Base-by-base conservation (phyloP, 2,888 invertebrate species). In the Nomada lathburiana region DNA sequence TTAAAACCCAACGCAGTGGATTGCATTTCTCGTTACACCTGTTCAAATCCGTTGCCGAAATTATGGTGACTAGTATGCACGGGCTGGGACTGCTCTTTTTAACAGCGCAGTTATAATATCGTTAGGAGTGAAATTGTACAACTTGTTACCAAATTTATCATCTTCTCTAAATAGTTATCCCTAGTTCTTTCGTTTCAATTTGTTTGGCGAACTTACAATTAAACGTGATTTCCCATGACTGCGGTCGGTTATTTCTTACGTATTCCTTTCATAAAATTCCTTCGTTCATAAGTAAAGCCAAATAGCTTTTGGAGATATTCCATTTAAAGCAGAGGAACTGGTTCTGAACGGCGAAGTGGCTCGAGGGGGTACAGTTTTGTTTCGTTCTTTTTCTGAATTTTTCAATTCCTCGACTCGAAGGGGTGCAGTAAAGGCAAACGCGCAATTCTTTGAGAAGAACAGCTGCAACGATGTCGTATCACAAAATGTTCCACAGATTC, bases 261-360 rank as follows among this genome's bases (percentile, higher is more conserved):
- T 65, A 69, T 67, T 23, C 76, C 74, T 68, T 79, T 72, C 67
- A 62, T 75, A 16, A 79, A 71, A 74, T 60, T 69, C 50, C 42
- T 42, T 60, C 71, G 53, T 26, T 79, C 62, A 13, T 7, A 29
- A n/a, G 57, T 29, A 29, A 63, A 13, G 23, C 55, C 20, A 47
- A 82, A 80, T 72, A 50, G 23, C 60, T 76, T 80, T 68, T 80
- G 72, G 47, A 73, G 68, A 73, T 72, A 82, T 84, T 69, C 77
- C 47, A 70, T 60, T 26, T 23, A 47, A 20, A 55, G 70, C 20
- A 42, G 67, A 60, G 44, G 53, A 68, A 76, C 73, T 67, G 53
- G 74, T 80, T 82, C 65, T 60, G 70, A 75, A 79, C 55, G 20
- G 47, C 36, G 69, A 29, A 16, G 64, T 60, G 60, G 65, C 65